Percentiles rank a stretch among this genome's conserved stretches.
These are phyloP conservation scores for Megalops atlanticus DNA, from an alignment of 2,113 vertebrate species.

Conservation along the genomic window DNA sequence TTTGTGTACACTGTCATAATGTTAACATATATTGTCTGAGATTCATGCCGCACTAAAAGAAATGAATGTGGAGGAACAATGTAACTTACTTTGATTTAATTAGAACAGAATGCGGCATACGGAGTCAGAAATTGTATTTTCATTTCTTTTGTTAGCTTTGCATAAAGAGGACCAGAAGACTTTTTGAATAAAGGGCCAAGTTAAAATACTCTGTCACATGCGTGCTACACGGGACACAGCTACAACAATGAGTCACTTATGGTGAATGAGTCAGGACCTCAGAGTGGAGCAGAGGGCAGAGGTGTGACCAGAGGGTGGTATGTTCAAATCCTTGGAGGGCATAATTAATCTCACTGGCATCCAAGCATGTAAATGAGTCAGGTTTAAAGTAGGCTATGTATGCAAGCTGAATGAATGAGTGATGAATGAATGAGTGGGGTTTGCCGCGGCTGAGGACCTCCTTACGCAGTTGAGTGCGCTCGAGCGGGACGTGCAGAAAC, in stretches of 20 bases:
- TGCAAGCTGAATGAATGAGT: too few relatives aligned
- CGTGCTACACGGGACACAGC: neutral
- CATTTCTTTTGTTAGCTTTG: neutral
- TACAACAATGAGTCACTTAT: neutral
- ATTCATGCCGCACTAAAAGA: neutral
- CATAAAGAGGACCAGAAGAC: neutral
- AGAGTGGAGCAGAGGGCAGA: neutral
- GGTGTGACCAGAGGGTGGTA: neutral
- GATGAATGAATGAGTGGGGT: too few relatives aligned
- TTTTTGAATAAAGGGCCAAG: neutral
- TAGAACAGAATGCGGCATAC: neutral
- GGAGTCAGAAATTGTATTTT: neutral
- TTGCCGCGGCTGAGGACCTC: too few relatives aligned
- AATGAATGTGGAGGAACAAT: neutral
- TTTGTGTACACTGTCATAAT: neutral
- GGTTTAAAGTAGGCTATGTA: too few relatives aligned
- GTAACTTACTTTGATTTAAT: neutral
- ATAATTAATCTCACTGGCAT: too few relatives aligned
- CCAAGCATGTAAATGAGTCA: too few relatives aligned
- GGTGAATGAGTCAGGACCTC: neutral
- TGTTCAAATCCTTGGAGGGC: neutral
- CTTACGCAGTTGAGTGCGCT: too few relatives aligned
- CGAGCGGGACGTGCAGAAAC: too few relatives aligned
- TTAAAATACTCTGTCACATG: neutral
- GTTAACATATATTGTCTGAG: neutral